Conservation (phyloP, 2,113 vertebrate species). For the Barbus barbus region DNA sequence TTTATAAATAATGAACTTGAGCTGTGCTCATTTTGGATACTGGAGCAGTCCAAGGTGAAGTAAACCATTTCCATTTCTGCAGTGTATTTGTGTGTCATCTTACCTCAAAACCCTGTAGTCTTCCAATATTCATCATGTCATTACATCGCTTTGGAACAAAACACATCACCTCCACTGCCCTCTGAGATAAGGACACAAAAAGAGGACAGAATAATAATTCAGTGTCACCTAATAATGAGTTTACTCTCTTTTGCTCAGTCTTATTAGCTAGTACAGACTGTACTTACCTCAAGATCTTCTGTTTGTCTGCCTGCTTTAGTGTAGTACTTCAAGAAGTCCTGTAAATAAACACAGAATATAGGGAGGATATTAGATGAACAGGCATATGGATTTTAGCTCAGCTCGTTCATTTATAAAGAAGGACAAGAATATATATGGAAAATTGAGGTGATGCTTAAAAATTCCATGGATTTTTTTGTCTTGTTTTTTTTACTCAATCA, state of each 20-base stretch:
- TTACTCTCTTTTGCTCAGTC: neutral
- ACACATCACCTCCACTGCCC: constrained; percentile 87
- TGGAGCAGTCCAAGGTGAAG: neutral
- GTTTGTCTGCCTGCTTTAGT: constrained; percentile 80
- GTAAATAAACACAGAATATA: constrained; percentile 14
- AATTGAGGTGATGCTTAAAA: neutral
- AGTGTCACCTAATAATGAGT: neutral
- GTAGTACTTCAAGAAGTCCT: constrained; percentile 90
- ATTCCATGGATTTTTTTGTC: neutral
- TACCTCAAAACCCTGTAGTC: constrained; percentile 90
- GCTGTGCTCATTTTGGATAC: neutral
- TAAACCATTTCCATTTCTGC: neutral
- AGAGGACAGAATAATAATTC: neutral
- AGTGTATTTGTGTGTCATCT: constrained; percentile 32
- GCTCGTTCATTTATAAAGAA: neutral
- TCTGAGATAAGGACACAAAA: constrained; percentile 67
- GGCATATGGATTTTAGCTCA: neutral
- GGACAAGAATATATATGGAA: neutral
- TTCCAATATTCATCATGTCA: constrained; percentile 89
- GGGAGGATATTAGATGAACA: neutral
- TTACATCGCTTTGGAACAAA: constrained; percentile 90
- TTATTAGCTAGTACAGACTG: neutral
- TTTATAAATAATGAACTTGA: neutral
- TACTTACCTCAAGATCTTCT: constrained; percentile 78
- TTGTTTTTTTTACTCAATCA: neutral